Evolutionary conservation across 2,797 vertebrate species (phyloP), one percentile per base, ranked within the genome.

Genomic region (Eulemur albifrons): DNA sequence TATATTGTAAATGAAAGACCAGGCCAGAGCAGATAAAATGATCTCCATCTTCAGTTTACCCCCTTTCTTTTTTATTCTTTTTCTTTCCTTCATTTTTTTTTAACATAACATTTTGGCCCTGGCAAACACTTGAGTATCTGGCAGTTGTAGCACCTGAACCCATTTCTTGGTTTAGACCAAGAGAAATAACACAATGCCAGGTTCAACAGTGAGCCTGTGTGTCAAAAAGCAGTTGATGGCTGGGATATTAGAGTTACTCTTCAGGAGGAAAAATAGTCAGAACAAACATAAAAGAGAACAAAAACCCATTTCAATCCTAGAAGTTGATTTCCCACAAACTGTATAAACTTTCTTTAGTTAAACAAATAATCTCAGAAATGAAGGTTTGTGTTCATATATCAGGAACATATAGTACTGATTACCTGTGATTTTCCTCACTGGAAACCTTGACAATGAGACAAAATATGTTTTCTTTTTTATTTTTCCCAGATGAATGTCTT

Each of bases 301-400:
- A 50, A 45, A 32, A 69, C 35, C 73, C 43, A 98, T 89, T 96
- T 98, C 73, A 61, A 97, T 97, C 88, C 72, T 96, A 86, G 32
- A 77, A 81, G 88, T 96, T 77, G 45, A 91, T 81, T 93, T 97
- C 90, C 98, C 98, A 97, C 98, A 98, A 98, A 98, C 98, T 98
- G 98, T 96, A 94, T 98, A 98, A 98, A 98, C 98, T 98, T 94
- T 96, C 96, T 59, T 0, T 94, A 86, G 97, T 97, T 97, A 97
- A 98, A 98, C 72, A 98, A 98, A 98, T 86, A 96, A 86, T 94
- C 61, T 40, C 93, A 86, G 97, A 98, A 93, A 97, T 97, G 96
- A 97, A 97, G 94, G 97, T 97, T 96, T 72, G 72, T 90, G 92
- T 96, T 92, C 63, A 35, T 94, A 43, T 65, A 93, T 82, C 69